These are phyloP conservation scores for Eira barbara DNA, from an alignment of 2,113 vertebrate genomes.

Conservation along the genomic window DNA sequence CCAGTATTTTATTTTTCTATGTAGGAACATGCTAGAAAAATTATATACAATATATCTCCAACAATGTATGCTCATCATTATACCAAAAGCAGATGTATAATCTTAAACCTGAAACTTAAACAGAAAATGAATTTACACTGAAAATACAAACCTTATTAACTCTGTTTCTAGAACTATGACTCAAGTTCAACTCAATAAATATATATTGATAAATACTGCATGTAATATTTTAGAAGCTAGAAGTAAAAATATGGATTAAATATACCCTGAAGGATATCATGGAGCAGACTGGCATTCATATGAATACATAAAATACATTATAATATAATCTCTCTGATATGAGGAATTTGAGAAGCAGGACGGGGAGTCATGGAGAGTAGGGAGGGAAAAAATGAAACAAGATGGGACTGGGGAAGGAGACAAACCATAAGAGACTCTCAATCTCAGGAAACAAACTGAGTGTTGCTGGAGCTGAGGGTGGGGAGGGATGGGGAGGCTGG, in stretches of 20 bases:
- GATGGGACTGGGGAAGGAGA: too few species aligned
- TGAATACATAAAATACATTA: not conserved
- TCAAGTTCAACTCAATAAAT: not conserved
- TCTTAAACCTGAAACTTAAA: not conserved
- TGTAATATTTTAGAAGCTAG: not conserved
- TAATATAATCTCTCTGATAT: not conserved
- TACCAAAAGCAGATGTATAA: not conserved
- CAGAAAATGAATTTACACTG: not conserved
- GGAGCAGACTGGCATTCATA: not conserved
- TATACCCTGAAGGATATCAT: not conserved
- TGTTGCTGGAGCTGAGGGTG: fast-evolving
- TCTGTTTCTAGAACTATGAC: not conserved
- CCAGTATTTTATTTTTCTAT: not conserved
- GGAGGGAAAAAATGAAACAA: too few species aligned
- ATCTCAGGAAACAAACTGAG: too few species aligned
- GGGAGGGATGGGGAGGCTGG: too few species aligned
- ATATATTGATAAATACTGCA: not conserved
- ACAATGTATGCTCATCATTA: not conserved
- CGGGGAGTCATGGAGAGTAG: too few species aligned
- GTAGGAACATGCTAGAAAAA: not conserved
- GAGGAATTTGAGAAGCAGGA: too few species aligned
- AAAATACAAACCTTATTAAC: not conserved
- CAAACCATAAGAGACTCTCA: too few species aligned
- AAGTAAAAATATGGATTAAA: constrained; percentile 11
- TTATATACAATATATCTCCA: not conserved